Evolutionary conservation across 1,140 invertebrate genomes (phyloP).

Genomic region (Diabrotica virgifera): DNA sequence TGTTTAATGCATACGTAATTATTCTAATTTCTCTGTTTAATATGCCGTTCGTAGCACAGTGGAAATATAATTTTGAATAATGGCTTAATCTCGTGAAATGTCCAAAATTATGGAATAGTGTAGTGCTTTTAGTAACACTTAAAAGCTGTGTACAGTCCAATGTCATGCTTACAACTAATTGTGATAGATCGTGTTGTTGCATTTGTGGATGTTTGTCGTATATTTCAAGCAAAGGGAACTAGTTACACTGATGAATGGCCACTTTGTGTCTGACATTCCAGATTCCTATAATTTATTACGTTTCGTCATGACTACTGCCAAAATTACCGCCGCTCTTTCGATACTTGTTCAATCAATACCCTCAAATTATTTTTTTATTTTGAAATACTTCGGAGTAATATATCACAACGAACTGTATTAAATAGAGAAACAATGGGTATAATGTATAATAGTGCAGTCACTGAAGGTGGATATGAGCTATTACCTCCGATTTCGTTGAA

Average conservation of each 20-base stretch:
- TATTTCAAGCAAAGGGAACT: background rate
- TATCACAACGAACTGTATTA: too few species aligned
- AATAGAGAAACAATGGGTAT: too few species aligned
- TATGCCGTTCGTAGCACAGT: slow-evolving; percentile 5
- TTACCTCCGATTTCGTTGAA: too few species aligned
- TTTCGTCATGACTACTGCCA: background rate
- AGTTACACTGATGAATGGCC: background rate
- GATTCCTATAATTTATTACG: background rate
- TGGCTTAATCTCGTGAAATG: slow-evolving; percentile 13
- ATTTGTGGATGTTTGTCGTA: background rate
- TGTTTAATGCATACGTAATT: background rate
- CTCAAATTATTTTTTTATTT: too few species aligned
- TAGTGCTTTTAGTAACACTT: slow-evolving; percentile 16
- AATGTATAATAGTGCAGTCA: too few species aligned
- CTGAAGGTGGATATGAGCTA: too few species aligned
- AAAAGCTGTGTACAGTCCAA: slow-evolving; percentile 10
- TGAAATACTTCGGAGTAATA: too few species aligned
- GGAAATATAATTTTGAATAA: slow-evolving; percentile 11
- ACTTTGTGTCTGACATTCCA: background rate
- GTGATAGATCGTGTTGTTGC: slow-evolving; percentile 6
- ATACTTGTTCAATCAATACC: too few species aligned
- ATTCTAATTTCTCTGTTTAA: background rate
- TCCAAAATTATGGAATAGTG: slow-evolving; percentile 12
- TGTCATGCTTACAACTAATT: slow-evolving; percentile 4
- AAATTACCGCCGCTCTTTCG: background rate